These are phyloP conservation scores for Odobenus rosmarus DNA, from an alignment of 2,113 vertebrate genomes.

Conservation along the genomic window DNA sequence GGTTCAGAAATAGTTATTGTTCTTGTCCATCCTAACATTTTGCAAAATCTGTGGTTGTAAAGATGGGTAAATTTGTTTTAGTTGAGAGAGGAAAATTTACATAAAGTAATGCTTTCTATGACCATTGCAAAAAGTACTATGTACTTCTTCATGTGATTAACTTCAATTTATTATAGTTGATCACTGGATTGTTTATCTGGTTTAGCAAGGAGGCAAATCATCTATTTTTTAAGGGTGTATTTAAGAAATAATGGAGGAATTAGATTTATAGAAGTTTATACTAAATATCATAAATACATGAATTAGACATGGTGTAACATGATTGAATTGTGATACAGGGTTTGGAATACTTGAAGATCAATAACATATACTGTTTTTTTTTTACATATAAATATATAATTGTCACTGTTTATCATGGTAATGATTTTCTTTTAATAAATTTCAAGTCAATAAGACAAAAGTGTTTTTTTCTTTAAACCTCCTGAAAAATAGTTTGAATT, in stretches of 20 bases:
- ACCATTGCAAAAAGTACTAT: neutral
- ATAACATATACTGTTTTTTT: neutral
- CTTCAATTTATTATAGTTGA: neutral
- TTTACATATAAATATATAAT: neutral
- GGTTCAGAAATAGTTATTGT: slow-evolving; percentile 66
- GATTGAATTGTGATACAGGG: neutral
- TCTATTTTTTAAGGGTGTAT: slow-evolving; percentile 18
- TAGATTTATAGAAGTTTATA: slow-evolving; percentile 47
- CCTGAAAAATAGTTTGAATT: slow-evolving; percentile 59
- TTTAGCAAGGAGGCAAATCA: slow-evolving; percentile 43
- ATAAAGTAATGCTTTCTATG: slow-evolving; percentile 27
- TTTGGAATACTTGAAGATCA: slow-evolving; percentile 32
- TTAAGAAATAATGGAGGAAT: slow-evolving; percentile 52
- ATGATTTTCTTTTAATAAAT: slow-evolving; percentile 56
- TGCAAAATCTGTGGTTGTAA: neutral
- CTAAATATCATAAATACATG: neutral
- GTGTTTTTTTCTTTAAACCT: slow-evolving; percentile 43
- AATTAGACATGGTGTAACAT: neutral
- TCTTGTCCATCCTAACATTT: slow-evolving; percentile 31
- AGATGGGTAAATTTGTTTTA: slow-evolving; percentile 49
- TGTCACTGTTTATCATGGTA: slow-evolving; percentile 14
- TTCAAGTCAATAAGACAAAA: slow-evolving; percentile 44
- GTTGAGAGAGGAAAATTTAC: slow-evolving; percentile 39
- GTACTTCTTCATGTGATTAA: neutral
- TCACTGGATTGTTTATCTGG: slow-evolving; percentile 22